Percentiles rank a stretch among this genome's conserved stretches.
These are phyloP conservation scores for Perca fluviatilis DNA, from an alignment of 2,113 vertebrate species.

Conservation along the genomic window DNA sequence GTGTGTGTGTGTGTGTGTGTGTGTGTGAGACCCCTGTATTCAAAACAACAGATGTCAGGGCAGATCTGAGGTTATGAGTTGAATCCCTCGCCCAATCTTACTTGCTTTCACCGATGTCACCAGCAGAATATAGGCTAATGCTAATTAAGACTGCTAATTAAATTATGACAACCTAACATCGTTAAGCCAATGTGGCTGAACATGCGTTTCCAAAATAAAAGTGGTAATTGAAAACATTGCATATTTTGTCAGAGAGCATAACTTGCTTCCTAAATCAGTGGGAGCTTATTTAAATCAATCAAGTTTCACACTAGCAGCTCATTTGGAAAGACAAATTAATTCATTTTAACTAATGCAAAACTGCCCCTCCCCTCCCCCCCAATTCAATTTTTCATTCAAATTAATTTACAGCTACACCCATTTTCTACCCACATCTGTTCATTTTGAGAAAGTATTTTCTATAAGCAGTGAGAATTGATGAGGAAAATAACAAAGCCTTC, in stretches of 20 bases:
- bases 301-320: slow-evolving; percentile 17
- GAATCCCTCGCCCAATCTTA: no score
- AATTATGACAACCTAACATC: slow-evolving; percentile 29
- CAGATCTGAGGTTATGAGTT: no score
- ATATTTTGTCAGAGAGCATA: slow-evolving; percentile 27
- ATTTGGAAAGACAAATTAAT: slow-evolving; percentile 47
- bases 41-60: no score
- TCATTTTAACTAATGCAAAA: slow-evolving; percentile 41
- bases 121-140: slow-evolving; percentile 4
- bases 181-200: slow-evolving; percentile 41
- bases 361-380: background rate
- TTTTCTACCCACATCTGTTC: background rate
- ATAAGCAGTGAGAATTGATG: background rate
- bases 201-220: slow-evolving; percentile 46
- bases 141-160: slow-evolving; percentile 49
- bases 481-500: background rate
- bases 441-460: slow-evolving; percentile 7
- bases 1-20: no score
- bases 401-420: background rate
- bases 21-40: no score
- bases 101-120: background rate
- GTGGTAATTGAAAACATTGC: slow-evolving; percentile 37
- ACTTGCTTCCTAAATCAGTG: slow-evolving; percentile 19
- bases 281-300: slow-evolving; percentile 16
- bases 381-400: slow-evolving; percentile 30